A percentile compares a stretch with the other conserved stretches of the same genome.
These are phyloP conservation scores for Petrocephalus zakoni DNA, from an alignment of 2,113 vertebrate species.

Conservation along the genomic window DNA sequence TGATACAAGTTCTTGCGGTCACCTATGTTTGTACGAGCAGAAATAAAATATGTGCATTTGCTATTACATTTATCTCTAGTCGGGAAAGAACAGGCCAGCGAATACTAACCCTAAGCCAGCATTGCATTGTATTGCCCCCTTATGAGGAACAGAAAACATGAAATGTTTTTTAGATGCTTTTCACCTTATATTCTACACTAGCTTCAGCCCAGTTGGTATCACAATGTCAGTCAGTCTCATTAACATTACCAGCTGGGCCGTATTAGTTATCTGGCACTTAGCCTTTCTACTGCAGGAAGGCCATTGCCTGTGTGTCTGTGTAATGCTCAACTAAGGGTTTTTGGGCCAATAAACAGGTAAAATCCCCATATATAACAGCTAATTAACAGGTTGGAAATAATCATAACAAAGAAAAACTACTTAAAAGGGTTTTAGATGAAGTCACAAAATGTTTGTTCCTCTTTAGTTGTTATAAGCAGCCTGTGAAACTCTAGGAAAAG, in stretches of 20 bases:
- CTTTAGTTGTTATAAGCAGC: background rate
- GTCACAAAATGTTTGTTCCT: background rate
- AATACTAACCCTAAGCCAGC: background rate
- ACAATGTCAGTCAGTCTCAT: background rate
- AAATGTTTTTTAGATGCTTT: background rate
- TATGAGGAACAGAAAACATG: background rate
- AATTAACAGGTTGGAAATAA: background rate
- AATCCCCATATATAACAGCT: background rate
- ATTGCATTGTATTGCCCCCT: background rate
- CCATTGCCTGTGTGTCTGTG: background rate
- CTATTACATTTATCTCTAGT: background rate
- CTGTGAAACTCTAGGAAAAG: background rate
- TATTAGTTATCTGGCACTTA: background rate
- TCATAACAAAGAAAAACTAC: background rate
- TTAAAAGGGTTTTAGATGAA: background rate
- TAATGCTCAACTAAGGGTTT: background rate
- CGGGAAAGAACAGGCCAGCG: background rate
- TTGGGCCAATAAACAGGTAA: background rate
- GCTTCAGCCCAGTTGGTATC: background rate
- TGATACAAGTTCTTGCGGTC: background rate
- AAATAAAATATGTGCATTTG: background rate
- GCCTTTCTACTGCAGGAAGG: background rate
- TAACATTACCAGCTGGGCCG: background rate
- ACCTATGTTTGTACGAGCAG: background rate
- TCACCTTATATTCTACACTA: background rate